A percentile compares a stretch with the other conserved stretches of the same genome.
These are phyloP conservation scores for Diglossa cyanea DNA, from an alignment of 2,797 vertebrate species.

Conservation along the genomic window DNA sequence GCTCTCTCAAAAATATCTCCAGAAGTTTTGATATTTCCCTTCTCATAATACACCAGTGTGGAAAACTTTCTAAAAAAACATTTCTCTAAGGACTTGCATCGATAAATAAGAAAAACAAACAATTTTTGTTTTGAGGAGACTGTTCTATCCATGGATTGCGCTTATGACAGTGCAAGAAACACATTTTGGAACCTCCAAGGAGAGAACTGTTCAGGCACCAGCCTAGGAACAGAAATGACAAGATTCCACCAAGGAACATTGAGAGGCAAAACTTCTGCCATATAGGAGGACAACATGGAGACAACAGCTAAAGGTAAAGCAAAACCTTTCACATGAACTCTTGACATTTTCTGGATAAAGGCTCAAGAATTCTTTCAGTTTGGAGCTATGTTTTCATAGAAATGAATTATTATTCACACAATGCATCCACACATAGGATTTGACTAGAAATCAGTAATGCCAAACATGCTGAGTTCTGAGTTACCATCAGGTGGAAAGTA, in stretches of 20 bases:
- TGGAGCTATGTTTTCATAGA: not conserved
- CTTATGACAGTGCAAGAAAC: not conserved
- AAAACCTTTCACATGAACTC: not conserved
- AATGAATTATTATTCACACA: not conserved
- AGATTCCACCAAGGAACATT: not conserved
- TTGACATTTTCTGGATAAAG: not conserved
- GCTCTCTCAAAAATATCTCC: not conserved
- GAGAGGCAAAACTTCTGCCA: not conserved
- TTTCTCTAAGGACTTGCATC: rapidly evolving
- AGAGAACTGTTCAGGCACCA: not conserved
- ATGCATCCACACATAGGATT: not conserved
- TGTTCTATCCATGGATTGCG: not conserved
- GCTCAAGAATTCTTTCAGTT: not conserved
- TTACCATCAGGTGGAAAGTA: not conserved
- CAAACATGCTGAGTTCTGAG: not conserved
- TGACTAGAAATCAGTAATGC: not conserved
- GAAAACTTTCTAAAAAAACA: not conserved
- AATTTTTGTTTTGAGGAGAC: not conserved
- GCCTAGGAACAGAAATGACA: not conserved
- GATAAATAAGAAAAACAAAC: not conserved
- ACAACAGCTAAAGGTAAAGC: not conserved
- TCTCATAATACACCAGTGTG: not conserved
- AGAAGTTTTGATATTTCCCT: not conserved
- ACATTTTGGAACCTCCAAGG: not conserved
- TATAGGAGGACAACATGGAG: not conserved